These are phyloP conservation scores for Melinaea marsaeus DNA, from an alignment of 2,888 invertebrate species.

Conservation along the genomic window DNA sequence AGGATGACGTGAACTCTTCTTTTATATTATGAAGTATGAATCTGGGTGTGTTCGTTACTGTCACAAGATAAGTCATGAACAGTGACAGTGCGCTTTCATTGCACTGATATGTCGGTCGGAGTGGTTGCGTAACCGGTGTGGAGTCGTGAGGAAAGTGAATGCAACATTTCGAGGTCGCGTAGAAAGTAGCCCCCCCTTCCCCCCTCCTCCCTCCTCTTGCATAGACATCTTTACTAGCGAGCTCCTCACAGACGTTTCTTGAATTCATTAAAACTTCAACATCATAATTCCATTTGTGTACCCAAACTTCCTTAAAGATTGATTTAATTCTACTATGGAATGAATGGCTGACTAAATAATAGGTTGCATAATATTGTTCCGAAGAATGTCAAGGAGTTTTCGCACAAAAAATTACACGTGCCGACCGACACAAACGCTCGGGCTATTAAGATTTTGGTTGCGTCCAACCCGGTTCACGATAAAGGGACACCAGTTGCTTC, in stretches of 20 bases:
- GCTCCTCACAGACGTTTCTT: conserved; percentile 38
- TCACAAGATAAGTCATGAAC: conserved; percentile 29
- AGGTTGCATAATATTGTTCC: conserved; percentile 69
- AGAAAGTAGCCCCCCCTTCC: conserved; percentile 68
- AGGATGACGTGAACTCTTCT: not conserved
- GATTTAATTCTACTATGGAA: too few relatives aligned
- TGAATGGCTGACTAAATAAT: conserved; percentile 46
- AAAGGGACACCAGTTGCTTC: conserved; percentile 63
- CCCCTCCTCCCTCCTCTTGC: conserved; percentile 44
- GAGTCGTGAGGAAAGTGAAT: conserved; percentile 75
- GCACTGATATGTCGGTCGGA: conserved; percentile 65
- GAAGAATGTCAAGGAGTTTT: conserved; percentile 68
- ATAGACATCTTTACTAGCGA: conserved; percentile 37
- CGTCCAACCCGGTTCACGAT: conserved; percentile 61
- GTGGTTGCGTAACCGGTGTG: conserved; percentile 73
- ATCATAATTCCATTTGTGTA: too few relatives aligned
- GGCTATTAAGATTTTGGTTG: conserved; percentile 74
- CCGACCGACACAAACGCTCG: conserved; percentile 62
- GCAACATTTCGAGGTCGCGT: conserved; percentile 76
- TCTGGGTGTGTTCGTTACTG: not conserved
- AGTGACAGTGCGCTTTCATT: conserved; percentile 42
- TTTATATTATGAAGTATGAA: not conserved
- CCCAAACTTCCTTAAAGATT: too few relatives aligned
- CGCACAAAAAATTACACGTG: conserved; percentile 76
- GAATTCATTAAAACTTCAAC: conserved; percentile 15